Evolutionary conservation across 2,888 invertebrate genomes (phyloP).

Genomic region (Digitonthophagus gazella): DNA sequence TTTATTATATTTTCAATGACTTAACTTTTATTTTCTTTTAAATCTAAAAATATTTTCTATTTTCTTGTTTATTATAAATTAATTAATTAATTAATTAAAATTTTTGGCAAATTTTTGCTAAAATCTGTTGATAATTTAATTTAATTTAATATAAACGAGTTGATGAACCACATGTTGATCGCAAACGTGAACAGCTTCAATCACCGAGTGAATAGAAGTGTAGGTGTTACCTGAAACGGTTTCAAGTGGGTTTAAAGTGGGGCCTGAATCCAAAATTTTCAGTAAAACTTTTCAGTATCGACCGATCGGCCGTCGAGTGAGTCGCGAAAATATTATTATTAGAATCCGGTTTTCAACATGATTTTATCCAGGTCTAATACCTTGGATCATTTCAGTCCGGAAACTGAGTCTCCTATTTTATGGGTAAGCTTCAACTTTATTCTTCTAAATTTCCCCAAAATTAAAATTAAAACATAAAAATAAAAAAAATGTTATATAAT

Average conservation of each 20-base stretch:
- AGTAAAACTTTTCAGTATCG: conserved; percentile 22
- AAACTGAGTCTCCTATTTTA: conserved; percentile 43
- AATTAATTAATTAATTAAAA: not conserved
- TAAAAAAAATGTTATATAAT: conserved; percentile 3
- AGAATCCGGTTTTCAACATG: conserved; percentile 38
- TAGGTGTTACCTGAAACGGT: conserved; percentile 23
- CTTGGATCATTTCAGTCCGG: conserved; percentile 40
- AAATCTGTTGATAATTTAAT: no score
- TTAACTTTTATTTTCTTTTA: no score
- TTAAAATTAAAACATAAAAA: not conserved
- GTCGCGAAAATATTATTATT: not conserved
- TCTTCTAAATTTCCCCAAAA: not conserved
- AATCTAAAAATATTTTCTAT: not conserved
- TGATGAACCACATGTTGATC: not conserved
- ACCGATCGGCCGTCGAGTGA: conserved; percentile 19
- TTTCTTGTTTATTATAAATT: not conserved
- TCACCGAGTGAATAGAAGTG: conserved; percentile 8
- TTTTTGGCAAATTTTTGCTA: not conserved
- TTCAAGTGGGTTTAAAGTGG: conserved; percentile 13
- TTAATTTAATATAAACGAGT: not conserved
- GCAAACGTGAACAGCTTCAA: not conserved
- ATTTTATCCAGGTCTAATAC: conserved; percentile 44
- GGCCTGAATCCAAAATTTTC: conserved; percentile 18
- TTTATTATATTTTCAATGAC: no score
- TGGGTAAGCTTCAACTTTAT: conserved; percentile 51